A percentile compares a stretch with the other conserved stretches of the same genome.
These are phyloP conservation scores for Acrobasis repandana DNA, from an alignment of 2,888 invertebrate species.

Conservation along the genomic window DNA sequence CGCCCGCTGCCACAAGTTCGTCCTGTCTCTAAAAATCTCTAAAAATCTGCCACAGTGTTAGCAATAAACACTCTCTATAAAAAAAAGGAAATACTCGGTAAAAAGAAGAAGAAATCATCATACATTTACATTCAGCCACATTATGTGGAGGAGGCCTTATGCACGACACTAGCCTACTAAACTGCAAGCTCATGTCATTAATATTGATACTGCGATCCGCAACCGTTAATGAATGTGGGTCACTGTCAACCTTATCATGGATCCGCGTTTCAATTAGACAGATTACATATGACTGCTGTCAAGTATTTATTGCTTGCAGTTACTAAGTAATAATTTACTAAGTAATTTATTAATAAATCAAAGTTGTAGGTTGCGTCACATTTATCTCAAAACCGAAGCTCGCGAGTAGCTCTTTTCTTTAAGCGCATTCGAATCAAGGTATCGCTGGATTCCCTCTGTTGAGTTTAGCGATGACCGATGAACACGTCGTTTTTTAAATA, in stretches of 20 bases:
- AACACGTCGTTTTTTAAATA: too few relatives aligned
- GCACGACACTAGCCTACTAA: conserved; percentile 1
- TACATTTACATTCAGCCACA: too few relatives aligned
- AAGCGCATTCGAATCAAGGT: too few relatives aligned
- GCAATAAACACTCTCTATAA: too few relatives aligned
- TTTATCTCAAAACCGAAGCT: neutral
- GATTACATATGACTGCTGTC: conserved; percentile 15
- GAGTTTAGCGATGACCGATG: too few relatives aligned
- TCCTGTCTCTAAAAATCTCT: too few relatives aligned
- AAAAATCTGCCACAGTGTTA: too few relatives aligned
- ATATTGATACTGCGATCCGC: conserved; percentile 20
- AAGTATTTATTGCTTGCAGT: conserved; percentile 4
- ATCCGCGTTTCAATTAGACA: conserved; percentile 11
- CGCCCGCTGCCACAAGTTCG: too few relatives aligned
- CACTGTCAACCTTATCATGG: conserved; percentile 23
- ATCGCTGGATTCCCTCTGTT: too few relatives aligned
- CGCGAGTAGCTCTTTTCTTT: too few relatives aligned
- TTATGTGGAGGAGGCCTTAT: neutral
- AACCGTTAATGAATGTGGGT: conserved; percentile 26
- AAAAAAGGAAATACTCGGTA: too few relatives aligned
- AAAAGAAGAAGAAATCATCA: too few relatives aligned
- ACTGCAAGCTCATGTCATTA: conserved; percentile 28
- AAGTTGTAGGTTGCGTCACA: neutral
- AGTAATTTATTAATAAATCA: neutral
- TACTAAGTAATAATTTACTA: conserved; percentile 2